These are phyloP conservation scores for Hemiscyllium ocellatum DNA, from an alignment of 2,113 vertebrate genomes.

Conservation along the genomic window DNA sequence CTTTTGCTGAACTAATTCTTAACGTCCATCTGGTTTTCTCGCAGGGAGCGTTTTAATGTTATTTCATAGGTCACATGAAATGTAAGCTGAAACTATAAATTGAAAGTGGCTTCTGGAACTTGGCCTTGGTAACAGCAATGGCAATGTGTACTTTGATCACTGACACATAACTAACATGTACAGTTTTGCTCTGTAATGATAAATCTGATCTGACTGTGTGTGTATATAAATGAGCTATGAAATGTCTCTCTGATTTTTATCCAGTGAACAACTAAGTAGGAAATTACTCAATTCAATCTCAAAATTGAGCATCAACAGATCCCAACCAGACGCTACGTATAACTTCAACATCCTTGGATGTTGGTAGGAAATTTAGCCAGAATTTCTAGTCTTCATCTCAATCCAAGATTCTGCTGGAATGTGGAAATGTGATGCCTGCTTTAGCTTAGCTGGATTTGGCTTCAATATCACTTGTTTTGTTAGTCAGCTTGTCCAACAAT, in stretches of 20 bases:
- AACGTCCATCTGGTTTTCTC: neutral
- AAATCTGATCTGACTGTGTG: neutral
- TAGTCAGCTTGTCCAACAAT: neutral
- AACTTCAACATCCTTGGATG: neutral
- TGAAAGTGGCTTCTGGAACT: neutral
- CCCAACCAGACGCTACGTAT: neutral
- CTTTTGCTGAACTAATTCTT: constrained; percentile 21
- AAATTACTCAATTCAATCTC: neutral
- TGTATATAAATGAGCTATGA: neutral
- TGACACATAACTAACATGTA: neutral
- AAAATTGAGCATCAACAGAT: neutral
- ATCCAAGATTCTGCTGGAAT: neutral
- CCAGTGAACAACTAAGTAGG: neutral
- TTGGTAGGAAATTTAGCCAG: neutral
- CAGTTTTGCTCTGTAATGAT: neutral
- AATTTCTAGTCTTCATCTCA: neutral
- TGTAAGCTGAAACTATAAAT: neutral
- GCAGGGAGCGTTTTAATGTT: neutral
- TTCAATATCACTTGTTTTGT: neutral
- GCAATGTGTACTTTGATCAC: neutral
- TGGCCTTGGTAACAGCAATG: neutral
- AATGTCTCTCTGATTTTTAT: neutral
- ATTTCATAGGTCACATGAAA: neutral
- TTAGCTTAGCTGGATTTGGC: neutral
- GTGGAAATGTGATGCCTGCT: neutral